These are phyloP conservation scores for Chaetorhynchus papuensis DNA, from an alignment of 2,113 vertebrate genomes.

Conservation along the genomic window DNA sequence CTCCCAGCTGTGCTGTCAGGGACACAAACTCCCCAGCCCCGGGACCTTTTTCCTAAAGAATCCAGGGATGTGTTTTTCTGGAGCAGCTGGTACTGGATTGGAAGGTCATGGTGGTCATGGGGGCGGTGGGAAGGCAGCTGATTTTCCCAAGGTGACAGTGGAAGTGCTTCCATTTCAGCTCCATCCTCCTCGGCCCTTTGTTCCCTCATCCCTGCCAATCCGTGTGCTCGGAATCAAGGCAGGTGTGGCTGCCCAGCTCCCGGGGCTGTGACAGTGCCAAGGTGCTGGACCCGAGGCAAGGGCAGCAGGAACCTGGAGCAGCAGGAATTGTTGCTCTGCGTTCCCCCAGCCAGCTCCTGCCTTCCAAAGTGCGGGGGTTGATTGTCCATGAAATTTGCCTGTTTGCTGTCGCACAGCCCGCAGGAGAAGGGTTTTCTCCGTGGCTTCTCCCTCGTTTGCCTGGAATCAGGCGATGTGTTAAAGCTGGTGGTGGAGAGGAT, in stretches of 20 bases:
- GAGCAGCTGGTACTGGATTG: not conserved
- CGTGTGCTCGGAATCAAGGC: rapidly evolving
- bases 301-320: not conserved
- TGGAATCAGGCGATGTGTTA: not conserved
- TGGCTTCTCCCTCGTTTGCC: not conserved
- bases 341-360: not conserved
- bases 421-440: not conserved
- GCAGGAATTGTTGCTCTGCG: not conserved
- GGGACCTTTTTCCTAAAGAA: not conserved
- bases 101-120: rapidly evolving
- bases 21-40: not conserved
- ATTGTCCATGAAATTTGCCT: not conserved
- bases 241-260: not conserved
- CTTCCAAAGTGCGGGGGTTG: not conserved
- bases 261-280: not conserved
- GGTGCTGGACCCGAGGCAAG: not conserved
- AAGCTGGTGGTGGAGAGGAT: not conserved
- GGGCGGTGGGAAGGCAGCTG: not conserved
- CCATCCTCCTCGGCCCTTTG: not conserved
- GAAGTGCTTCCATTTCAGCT: not conserved
- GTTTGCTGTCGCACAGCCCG: not conserved
- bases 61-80: rapidly evolving
- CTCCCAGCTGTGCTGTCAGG: not conserved
- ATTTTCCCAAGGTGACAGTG: not conserved
- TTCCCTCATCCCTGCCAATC: not conserved